Percentiles rank a stretch among this genome's conserved stretches.
Conservation (phyloP, 2,888 invertebrate species). For the Diachrysia chrysitis region DNA sequence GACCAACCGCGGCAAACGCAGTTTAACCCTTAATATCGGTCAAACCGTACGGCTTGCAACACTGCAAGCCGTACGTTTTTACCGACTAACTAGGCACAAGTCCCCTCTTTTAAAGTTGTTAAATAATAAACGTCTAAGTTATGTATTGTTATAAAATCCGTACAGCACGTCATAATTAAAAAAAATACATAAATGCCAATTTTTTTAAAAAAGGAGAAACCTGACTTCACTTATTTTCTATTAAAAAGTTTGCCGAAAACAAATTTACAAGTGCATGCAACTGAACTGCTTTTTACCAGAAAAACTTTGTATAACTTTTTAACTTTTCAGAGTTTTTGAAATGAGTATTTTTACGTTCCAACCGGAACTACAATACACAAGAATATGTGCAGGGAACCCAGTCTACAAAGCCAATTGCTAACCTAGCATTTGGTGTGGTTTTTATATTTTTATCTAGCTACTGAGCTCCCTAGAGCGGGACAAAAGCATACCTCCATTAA, state of each 20-base stretch:
- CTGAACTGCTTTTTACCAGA: conserved; percentile 18
- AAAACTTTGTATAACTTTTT: conserved; percentile 41
- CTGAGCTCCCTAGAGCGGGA: too few species aligned
- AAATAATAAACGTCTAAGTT: too few species aligned
- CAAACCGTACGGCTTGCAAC: too few species aligned
- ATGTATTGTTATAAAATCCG: neutral
- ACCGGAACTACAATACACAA: neutral
- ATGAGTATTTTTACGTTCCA: conserved; percentile 28
- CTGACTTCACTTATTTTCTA: conserved; percentile 39
- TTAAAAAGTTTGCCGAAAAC: conserved; percentile 44
- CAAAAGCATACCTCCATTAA: too few species aligned
- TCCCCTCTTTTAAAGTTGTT: too few species aligned
- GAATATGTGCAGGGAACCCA: neutral
- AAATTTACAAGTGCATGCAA: conserved; percentile 39
- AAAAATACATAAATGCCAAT: conserved; percentile 2
- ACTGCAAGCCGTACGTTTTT: too few species aligned
- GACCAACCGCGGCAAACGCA: too few species aligned
- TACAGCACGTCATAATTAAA: neutral
- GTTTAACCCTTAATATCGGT: too few species aligned
- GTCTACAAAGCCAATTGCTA: too few species aligned
- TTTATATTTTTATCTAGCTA: too few species aligned
- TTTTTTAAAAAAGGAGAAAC: neutral
- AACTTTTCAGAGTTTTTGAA: conserved; percentile 25
- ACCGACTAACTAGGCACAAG: too few species aligned
- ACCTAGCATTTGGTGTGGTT: too few species aligned